Evolutionary conservation across 1,140 invertebrate species (phyloP).

Genomic region (Cotesia vestalis): DNA sequence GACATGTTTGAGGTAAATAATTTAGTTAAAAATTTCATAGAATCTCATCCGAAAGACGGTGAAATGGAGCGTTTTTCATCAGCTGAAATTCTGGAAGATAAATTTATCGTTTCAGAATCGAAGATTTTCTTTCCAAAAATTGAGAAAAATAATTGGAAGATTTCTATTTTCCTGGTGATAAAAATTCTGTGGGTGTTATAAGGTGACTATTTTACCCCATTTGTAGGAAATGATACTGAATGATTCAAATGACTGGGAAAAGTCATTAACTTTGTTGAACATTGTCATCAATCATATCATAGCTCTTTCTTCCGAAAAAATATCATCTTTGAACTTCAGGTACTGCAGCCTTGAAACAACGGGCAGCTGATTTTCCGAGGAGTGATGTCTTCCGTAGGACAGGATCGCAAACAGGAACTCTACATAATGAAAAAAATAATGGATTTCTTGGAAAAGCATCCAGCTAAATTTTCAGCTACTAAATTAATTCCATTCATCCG

Average conservation of each 20-base stretch:
- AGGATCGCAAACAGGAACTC: slow-evolving; percentile 55
- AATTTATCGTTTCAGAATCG: too few relatives aligned
- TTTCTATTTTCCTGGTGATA: not conserved
- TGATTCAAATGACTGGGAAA: not conserved
- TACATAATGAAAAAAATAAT: slow-evolving; percentile 42
- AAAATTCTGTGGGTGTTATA: not conserved
- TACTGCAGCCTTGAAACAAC: slow-evolving; percentile 38
- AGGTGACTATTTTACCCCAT: not conserved
- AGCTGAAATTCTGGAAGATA: too few relatives aligned
- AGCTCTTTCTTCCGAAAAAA: not conserved
- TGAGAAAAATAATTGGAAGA: not conserved
- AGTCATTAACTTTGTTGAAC: slow-evolving; percentile 19
- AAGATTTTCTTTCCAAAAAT: not conserved
- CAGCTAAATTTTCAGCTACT: slow-evolving; percentile 37
- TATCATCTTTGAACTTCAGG: not conserved
- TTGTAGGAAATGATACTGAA: slow-evolving; percentile 13
- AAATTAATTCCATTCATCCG: slow-evolving; percentile 46
- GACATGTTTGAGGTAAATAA: not conserved
- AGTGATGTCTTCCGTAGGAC: slow-evolving; percentile 41
- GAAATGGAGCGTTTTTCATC: not conserved
- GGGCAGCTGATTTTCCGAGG: slow-evolving; percentile 43
- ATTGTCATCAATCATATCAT: slow-evolving; percentile 11
- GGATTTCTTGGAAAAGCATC: slow-evolving; percentile 40
- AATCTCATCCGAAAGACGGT: not conserved
- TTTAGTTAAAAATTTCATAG: not conserved